Percentiles rank a stretch among this genome's conserved stretches.
phyloP scores from a whole-genome alignment of 2,888 invertebrate species.

The Pristionchus arcanus region DNA sequence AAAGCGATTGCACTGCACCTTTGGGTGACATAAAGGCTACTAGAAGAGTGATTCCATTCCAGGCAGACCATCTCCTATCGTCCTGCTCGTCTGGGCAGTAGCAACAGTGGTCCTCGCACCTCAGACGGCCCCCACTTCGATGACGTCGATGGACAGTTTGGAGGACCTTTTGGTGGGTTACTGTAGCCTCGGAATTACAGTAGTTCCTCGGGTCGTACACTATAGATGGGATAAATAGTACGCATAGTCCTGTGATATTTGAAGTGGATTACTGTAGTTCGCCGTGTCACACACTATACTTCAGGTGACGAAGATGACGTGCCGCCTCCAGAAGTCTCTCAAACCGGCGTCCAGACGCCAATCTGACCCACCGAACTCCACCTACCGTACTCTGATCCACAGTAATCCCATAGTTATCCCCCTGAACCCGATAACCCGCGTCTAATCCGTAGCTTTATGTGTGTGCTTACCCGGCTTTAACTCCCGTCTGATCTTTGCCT shows the following conservation, averaged over 20 bases:
- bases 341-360: conserved; percentile 75
- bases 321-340: conserved; percentile 63
- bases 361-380: conserved; percentile 60
- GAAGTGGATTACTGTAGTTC: background rate
- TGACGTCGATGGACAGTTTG: background rate
- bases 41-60: background rate
- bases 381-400: background rate
- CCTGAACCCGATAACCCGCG: background rate
- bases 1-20: too few species aligned
- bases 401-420: background rate
- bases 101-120: background rate
- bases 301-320: conserved; percentile 63
- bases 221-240: too few species aligned
- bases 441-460: background rate
- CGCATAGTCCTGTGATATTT: too few species aligned
- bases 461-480: too few species aligned
- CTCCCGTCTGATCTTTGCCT: too few species aligned
- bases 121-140: background rate
- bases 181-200: background rate
- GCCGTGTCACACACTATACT: background rate
- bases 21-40: too few species aligned
- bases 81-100: conserved; percentile 43
- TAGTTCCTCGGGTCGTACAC: too few species aligned
- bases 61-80: conserved; percentile 51
- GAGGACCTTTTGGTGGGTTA: background rate